Conservation (phyloP, 2,888 invertebrate genomes). For the Anoplius nigerrimus region DNA sequence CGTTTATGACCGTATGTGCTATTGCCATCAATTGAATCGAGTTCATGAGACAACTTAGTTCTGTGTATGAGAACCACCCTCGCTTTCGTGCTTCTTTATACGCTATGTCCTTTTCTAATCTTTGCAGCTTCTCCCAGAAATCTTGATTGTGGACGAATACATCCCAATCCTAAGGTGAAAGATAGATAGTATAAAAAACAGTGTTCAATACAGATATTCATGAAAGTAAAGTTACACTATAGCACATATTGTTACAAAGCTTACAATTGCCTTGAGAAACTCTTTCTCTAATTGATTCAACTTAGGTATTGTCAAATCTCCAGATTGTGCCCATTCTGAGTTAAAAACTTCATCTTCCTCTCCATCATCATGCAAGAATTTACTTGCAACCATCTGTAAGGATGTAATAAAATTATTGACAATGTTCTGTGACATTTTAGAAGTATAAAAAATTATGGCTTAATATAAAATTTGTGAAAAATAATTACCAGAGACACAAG, state of each 20-base stretch:
- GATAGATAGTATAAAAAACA: background rate
- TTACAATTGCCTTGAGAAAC: conserved; percentile 93
- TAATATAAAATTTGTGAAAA: conserved; percentile 7
- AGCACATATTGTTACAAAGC: conserved; percentile 65
- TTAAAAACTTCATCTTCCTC: conserved; percentile 94
- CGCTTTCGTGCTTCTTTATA: conserved; percentile 82
- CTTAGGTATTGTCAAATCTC: conserved; percentile 82
- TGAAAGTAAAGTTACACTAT: background rate
- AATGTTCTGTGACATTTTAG: conserved; percentile 16
- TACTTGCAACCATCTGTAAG: conserved; percentile 95
- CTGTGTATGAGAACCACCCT: conserved; percentile 90
- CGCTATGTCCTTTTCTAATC: conserved; percentile 85
- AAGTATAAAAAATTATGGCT: conserved; percentile 7
- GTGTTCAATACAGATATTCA: conserved; percentile 3
- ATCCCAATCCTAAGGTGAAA: conserved; percentile 85
- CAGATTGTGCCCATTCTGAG: conserved; percentile 94
- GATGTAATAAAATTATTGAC: conserved; percentile 31
- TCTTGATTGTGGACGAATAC: conserved; percentile 86
- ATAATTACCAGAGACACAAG: conserved; percentile 87
- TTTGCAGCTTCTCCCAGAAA: conserved; percentile 84
- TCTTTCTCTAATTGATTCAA: conserved; percentile 90
- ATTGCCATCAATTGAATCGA: conserved; percentile 76
- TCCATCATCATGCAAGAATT: conserved; percentile 95
- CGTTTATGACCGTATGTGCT: conserved; percentile 76
- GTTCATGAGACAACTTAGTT: conserved; percentile 80